Conservation (phyloP, 37 sponge, comb jelly and placozoan species). For the Theonella swinhoei region DNA sequence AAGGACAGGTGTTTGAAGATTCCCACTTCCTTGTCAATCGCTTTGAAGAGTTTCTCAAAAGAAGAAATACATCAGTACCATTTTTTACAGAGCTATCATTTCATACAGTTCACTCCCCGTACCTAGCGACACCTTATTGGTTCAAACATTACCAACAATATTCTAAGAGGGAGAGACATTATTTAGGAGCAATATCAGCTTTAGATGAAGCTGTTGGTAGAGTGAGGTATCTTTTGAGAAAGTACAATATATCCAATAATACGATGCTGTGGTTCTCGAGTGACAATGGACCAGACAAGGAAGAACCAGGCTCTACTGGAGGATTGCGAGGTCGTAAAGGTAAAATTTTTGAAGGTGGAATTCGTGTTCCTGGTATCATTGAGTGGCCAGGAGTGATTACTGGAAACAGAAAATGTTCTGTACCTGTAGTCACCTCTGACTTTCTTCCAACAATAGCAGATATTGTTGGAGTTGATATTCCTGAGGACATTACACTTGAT, state of each 20-base stretch:
- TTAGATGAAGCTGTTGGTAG: conserved; percentile 54
- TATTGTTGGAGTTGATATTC: background rate
- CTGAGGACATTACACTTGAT: conserved; percentile 9
- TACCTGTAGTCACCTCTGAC: conserved; percentile 59
- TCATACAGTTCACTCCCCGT: conserved; percentile 63
- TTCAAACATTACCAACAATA: background rate
- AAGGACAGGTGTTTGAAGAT: conserved; percentile 23
- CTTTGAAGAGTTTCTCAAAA: conserved; percentile 26
- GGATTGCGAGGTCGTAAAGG: conserved; percentile 66
- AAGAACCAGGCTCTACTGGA: conserved; percentile 42
- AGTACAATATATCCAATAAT: conserved; percentile 18
- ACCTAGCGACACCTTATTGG: conserved; percentile 38
- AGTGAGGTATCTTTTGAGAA: conserved; percentile 27
- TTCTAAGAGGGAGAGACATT: conserved; percentile 30
- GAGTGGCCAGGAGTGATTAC: conserved; percentile 63
- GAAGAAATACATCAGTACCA: background rate
- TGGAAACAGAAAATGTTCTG: conserved; percentile 12
- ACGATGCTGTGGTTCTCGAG: conserved; percentile 73
- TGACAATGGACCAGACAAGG: conserved; percentile 67
- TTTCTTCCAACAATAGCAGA: conserved; percentile 62
- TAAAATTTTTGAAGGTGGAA: conserved; percentile 65
- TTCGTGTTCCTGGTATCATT: conserved; percentile 70
- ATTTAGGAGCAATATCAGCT: conserved; percentile 53
- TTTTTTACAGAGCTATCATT: conserved; percentile 63
- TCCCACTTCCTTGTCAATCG: conserved; percentile 47